These are phyloP conservation scores for Diaphora mendica DNA, from an alignment of 2,888 invertebrate genomes.

Conservation along the genomic window DNA sequence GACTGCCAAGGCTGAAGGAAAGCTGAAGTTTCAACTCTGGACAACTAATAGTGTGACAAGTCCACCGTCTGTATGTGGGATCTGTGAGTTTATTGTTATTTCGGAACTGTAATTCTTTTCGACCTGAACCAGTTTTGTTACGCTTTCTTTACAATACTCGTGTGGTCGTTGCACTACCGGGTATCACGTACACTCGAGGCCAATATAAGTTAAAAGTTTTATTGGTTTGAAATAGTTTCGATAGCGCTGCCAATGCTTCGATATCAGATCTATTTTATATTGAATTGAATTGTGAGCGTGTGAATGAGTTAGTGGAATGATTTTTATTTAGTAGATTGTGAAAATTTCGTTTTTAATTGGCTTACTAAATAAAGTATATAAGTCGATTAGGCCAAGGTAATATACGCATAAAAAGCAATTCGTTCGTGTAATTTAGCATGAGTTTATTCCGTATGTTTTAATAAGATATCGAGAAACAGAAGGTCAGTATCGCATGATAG, in stretches of 20 bases:
- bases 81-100: neutral
- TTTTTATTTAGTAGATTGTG: neutral
- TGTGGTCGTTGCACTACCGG: conserved; percentile 44
- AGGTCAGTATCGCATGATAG: too few species aligned
- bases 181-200: conserved; percentile 55
- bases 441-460: too few species aligned
- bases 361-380: too few species aligned
- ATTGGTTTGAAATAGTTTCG: conserved; percentile 57
- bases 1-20: too few species aligned
- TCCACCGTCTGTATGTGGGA: neutral
- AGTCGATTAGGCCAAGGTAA: neutral
- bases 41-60: neutral
- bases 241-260: conserved; percentile 43
- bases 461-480: too few species aligned
- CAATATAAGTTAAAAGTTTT: conserved; percentile 61
- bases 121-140: conserved; percentile 64
- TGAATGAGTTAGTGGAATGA: conserved; percentile 29
- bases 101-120: conserved; percentile 39
- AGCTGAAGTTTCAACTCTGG: too few species aligned
- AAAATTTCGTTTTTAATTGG: neutral
- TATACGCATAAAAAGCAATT: neutral
- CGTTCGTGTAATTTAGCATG: too few species aligned
- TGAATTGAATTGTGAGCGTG: conserved; percentile 42
- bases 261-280: conserved; percentile 54
- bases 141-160: conserved; percentile 66